Evolutionary conservation across 2,888 invertebrate species (phyloP).

Genomic region (Drosophila parthenogenetica): DNA sequence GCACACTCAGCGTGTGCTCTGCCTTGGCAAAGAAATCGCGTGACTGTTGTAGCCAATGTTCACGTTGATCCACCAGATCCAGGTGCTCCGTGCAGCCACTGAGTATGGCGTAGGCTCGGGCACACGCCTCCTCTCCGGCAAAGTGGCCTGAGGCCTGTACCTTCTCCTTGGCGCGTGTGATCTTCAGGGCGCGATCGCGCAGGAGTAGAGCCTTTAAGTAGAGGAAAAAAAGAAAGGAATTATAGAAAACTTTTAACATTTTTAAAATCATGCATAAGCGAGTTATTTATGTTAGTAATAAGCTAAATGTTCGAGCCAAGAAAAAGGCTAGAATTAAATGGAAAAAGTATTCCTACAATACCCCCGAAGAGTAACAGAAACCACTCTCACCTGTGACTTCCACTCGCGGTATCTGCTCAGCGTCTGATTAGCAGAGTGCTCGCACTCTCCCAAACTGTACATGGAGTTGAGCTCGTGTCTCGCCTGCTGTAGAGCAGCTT

Average conservation of each 20-base stretch:
- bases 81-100: slow-evolving; percentile 90
- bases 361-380: not conserved
- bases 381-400: slow-evolving; percentile 87
- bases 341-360: too few species aligned
- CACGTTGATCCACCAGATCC: slow-evolving; percentile 89
- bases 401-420: slow-evolving; percentile 89
- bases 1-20: slow-evolving; percentile 89
- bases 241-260: too few species aligned
- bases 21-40: slow-evolving; percentile 91
- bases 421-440: slow-evolving; percentile 88
- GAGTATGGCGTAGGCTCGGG: slow-evolving; percentile 89
- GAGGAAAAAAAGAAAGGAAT: too few species aligned
- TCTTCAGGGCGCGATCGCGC: slow-evolving; percentile 91
- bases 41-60: slow-evolving; percentile 88
- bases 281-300: not conserved
- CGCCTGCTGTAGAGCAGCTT: slow-evolving; percentile 87
- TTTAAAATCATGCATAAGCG: too few species aligned
- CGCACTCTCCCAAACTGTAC: slow-evolving; percentile 88
- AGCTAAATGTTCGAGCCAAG: not conserved
- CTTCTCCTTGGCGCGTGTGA: slow-evolving; percentile 92
- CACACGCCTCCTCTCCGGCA: slow-evolving; percentile 89
- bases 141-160: slow-evolving; percentile 90
- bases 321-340: too few species aligned
- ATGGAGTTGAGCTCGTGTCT: slow-evolving; percentile 86
- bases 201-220: slow-evolving; percentile 88